phyloP scores from a whole-genome alignment of 2,888 invertebrate species.

The Tuberolachnus salignus region DNA sequence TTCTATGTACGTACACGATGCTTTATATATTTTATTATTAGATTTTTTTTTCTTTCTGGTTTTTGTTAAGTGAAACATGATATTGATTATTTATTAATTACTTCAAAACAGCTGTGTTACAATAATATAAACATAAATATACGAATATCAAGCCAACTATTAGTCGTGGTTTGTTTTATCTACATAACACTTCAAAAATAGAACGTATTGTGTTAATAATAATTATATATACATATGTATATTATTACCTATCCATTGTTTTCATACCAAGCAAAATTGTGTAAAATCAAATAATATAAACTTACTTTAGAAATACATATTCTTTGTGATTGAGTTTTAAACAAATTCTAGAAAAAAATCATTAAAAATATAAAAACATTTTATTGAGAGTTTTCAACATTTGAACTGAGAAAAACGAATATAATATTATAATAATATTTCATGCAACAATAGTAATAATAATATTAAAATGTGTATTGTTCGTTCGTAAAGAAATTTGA shows the following conservation, averaged over 20 bases:
- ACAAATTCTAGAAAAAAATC: constrained; percentile 42
- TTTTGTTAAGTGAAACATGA: not conserved
- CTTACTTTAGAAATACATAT: constrained; percentile 42
- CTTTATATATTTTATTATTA: not conserved
- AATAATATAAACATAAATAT: not conserved
- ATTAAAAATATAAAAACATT: constrained; percentile 24
- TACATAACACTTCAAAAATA: not conserved
- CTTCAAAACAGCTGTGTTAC: not conserved
- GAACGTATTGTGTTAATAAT: constrained; percentile 16
- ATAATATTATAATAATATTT: constrained; percentile 10
- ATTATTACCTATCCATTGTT: constrained; percentile 19
- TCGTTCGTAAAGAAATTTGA: no score
- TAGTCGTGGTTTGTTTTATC: constrained; percentile 7
- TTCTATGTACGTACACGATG: not conserved
- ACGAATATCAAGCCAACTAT: constrained; percentile 11
- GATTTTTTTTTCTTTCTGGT: not conserved
- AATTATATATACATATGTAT: no score
- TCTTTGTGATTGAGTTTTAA: constrained; percentile 27
- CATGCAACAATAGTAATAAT: not conserved
- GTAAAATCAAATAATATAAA: constrained; percentile 36
- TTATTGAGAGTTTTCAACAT: not conserved
- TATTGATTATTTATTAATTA: not conserved
- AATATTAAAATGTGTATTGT: not conserved
- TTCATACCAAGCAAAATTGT: constrained; percentile 34
- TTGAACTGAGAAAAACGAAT: not conserved